Conservation (phyloP, 2,113 vertebrate genomes). For the Oryzias melastigma region DNA sequence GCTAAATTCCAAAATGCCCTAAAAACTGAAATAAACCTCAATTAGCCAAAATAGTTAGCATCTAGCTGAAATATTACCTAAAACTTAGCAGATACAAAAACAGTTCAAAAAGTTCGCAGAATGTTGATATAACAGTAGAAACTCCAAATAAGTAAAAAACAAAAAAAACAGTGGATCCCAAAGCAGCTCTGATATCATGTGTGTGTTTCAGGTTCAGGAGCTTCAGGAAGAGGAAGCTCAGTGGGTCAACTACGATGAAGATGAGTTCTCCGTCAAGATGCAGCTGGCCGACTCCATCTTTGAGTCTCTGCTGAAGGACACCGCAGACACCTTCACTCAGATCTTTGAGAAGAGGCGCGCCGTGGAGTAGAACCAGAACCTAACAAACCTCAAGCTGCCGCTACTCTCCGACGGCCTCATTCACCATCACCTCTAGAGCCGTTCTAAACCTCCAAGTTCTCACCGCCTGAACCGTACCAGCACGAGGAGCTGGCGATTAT, state of each 20-base stretch:
- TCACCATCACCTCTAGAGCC: slow-evolving; percentile 39
- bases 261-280: slow-evolving; percentile 96
- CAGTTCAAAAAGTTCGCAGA: no score
- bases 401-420: background rate
- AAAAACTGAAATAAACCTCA: no score
- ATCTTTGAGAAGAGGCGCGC: slow-evolving; percentile 83
- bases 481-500: slow-evolving; percentile 19
- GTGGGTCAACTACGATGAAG: slow-evolving; percentile 98
- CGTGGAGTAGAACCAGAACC: slow-evolving; percentile 46
- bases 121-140: no score
- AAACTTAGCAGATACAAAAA: no score
- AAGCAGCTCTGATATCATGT: background rate
- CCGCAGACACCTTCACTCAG: slow-evolving; percentile 83
- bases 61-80: no score
- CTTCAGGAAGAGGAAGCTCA: slow-evolving; percentile 95
- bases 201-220: slow-evolving; percentile 86
- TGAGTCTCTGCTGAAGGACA: slow-evolving; percentile 93
- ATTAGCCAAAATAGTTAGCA: no score
- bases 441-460: slow-evolving; percentile 26
- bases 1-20: no score
- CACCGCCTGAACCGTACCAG: slow-evolving; percentile 29
- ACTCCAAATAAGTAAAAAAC: no score
- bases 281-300: slow-evolving; percentile 97
- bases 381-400: no score
- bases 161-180: no score